Conservation (phyloP, 1,140 invertebrate genomes). For the Ruditapes philippinarum region DNA sequence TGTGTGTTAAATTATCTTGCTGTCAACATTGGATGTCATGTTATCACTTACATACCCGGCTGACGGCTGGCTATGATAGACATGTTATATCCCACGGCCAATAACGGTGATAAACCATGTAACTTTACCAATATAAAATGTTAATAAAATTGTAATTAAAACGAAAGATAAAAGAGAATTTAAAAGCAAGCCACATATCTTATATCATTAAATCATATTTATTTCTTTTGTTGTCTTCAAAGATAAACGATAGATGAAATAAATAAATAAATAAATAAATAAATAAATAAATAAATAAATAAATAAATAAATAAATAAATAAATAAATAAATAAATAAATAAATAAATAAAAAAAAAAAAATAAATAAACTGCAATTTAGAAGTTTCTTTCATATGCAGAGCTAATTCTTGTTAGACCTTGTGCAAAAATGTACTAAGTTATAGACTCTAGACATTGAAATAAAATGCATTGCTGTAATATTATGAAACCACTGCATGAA, state of each 20-base stretch:
- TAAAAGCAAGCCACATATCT: neutral
- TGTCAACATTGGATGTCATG: neutral
- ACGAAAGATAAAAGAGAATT: neutral
- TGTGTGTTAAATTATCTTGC: neutral
- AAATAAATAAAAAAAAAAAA: neutral
- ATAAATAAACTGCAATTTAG: neutral
- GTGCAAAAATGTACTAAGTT: too few relatives aligned
- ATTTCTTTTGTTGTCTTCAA: neutral
- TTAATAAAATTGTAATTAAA: constrained; percentile 6
- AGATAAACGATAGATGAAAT: neutral
- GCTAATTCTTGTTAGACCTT: too few relatives aligned
- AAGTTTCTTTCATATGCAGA: too few relatives aligned
- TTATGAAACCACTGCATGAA: too few relatives aligned
- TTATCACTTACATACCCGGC: neutral
- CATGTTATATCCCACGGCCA: neutral
- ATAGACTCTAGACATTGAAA: neutral
- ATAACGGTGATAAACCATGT: neutral
- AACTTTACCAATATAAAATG: neutral
- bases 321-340: neutral
- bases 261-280: neutral
- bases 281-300: neutral
- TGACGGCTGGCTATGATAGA: neutral
- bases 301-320: neutral
- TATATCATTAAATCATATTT: neutral
- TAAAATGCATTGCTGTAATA: too few relatives aligned